Base-by-base conservation (phyloP, 2,888 invertebrate genomes). In the Gisinianus flammeolus region DNA sequence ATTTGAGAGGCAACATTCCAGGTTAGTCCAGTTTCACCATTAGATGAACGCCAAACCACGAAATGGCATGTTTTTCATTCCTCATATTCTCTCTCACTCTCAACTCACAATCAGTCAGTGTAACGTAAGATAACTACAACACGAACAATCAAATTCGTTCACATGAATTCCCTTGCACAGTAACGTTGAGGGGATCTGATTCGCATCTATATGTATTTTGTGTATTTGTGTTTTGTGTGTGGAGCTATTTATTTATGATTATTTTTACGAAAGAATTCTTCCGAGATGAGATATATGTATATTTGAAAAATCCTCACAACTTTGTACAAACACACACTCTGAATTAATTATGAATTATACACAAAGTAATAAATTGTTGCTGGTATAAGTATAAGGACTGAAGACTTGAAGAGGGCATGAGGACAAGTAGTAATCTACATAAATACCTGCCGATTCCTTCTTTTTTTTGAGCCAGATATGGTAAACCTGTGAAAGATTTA, bases 401-500 rank as follows among this genome's bases (percentile, higher is more conserved):
- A 62, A 26, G 62, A 44, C 44, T 44, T 44, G 2, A 35, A 16
- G 44, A 44, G 44, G 44, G 44, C 16, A 44, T 44, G 44, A 26
- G 26, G 24, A 62, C 58, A 62, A 62, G 62, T 62, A 62, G 62
- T 26, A 24, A 62, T 62, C 26, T 62, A 62, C 62, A 62, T 26
- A 58, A 58, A 58, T 58, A 58, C 56, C 56, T 58, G 62, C 62
- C 28, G 62, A 62, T 62, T 62, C 16, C 62, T 19, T 54, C 56
- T 62, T 24, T 62, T 28, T 26, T 28, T 62, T 62, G 62, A 62
- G 62, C 62, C 62, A 62, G 24, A 62, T 62, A 62, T 12, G 62
- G 62, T 22, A 58, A 58, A 58, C 56, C 19, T 31, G 31, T 67
- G 33, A 31, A 26, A 35, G 68, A 68, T 68, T 68, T 68, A 68